Evolutionary conservation across 1,140 invertebrate species (phyloP), one percentile per base, ranked within the genome.

Genomic region (Aphelinus atriplicis): DNA sequence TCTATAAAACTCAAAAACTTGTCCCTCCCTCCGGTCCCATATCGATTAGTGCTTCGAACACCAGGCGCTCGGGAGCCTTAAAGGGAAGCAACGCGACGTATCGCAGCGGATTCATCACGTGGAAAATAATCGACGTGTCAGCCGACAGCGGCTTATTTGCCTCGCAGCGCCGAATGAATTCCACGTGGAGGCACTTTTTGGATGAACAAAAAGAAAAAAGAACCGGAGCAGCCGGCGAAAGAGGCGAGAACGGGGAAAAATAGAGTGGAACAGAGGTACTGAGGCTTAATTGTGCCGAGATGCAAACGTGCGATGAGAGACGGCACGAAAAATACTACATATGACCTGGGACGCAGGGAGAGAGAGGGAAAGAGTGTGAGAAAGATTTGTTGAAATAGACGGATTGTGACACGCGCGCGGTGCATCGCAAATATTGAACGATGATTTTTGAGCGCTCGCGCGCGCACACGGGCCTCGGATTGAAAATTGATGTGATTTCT

Each of bases 121-220:
- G 56, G 48, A n/a, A 69, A 60, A 57, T 68, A 68, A 68, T 68
- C 42, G 66, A 57, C 53, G 26, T 42, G 57, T 58, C 57, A 58
- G 57, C 57, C 9, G 6, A 5, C 43, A 42, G 5, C n/a, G 5
- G 4, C 57, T 42, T 58, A 42, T 68, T 26, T 47, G 9, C 10
- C 7, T 6, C 26, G 26, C 26, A 26, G 26, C 55, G 6, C 53
- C 5, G 65, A 53, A 57, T n/a, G 55, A 10, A 58, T 57, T 26
- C 43, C 45, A 7, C 4, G 42, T 3, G 56, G 51, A 65, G 26
- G 26, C 26, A 26, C 26, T 65, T 65, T 65, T 53, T 26, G 50
- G n/a, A 26, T 1, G 45, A 64, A 4, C 56, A 57, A 7, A 57
- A 57, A 57, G 26, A 26, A 26, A 26, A 26, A 26, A 26, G 26